Percentiles rank a stretch among this genome's conserved stretches.
phyloP scores from a whole-genome alignment of 2,888 invertebrate genomes.

The Diploptera punctata region DNA sequence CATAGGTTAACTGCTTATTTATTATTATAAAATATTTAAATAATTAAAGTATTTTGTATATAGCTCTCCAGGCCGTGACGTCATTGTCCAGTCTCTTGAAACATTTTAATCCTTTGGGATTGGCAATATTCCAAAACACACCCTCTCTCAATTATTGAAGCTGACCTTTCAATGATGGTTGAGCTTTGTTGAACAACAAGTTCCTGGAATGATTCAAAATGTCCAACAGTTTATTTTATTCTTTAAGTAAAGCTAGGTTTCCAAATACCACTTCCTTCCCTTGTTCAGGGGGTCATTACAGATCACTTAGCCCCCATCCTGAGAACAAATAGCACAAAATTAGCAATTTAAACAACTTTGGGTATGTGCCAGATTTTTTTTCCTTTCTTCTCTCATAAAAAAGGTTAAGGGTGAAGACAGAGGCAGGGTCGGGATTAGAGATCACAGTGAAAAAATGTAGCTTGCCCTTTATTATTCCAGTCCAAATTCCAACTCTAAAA shows the following conservation, averaged over 20 bases:
- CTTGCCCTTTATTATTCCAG: too few relatives aligned
- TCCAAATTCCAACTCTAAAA: too few relatives aligned
- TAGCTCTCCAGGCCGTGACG: too few relatives aligned
- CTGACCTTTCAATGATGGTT: not conserved
- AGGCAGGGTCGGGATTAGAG: not conserved
- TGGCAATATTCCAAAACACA: not conserved
- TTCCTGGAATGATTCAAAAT: not conserved
- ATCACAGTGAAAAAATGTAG: not conserved
- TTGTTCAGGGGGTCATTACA: slow-evolving; percentile 12
- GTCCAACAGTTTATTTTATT: not conserved
- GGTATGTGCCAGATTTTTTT: not conserved
- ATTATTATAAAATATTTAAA: too few relatives aligned
- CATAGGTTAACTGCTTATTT: too few relatives aligned
- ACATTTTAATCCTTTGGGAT: not conserved
- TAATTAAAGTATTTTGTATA: too few relatives aligned
- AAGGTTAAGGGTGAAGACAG: not conserved
- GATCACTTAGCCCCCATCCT: not conserved
- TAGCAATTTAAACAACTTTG: slow-evolving; percentile 19
- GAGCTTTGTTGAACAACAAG: not conserved
- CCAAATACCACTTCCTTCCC: slow-evolving; percentile 6
- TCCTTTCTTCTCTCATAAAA: too few relatives aligned
- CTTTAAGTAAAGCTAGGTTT: not conserved
- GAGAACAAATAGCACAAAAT: not conserved
- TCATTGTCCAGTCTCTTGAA: not conserved
- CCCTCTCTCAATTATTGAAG: not conserved